Evolutionary conservation across 2,797 vertebrate species (phyloP).

Genomic region (Crypturellus tataupa): DNA sequence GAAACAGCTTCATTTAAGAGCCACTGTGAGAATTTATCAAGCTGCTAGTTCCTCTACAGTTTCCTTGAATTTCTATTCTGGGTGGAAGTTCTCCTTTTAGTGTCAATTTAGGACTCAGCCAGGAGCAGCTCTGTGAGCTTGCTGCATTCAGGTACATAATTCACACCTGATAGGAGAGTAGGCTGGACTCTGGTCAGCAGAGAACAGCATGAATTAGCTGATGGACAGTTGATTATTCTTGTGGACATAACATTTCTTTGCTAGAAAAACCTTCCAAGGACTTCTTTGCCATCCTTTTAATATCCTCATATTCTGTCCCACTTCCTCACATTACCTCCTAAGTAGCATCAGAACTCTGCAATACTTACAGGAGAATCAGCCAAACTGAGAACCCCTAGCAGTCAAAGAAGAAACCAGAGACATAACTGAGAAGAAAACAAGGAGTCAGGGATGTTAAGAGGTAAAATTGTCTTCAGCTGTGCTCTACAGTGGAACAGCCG

Average conservation of each 20-base stretch:
- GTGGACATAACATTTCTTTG: not conserved
- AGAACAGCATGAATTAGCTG: not conserved
- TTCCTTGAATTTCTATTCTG: slow-evolving; percentile 1
- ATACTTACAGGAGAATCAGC: not conserved
- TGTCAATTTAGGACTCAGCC: slow-evolving; percentile 49
- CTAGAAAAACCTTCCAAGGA: not conserved
- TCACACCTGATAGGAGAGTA: not conserved
- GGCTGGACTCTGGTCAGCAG: not conserved
- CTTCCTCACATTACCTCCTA: not conserved
- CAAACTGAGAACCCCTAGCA: not conserved
- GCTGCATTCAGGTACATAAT: slow-evolving; percentile 14
- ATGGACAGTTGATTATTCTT: not conserved
- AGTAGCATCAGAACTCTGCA: not conserved
- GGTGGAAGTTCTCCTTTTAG: slow-evolving; percentile 17
- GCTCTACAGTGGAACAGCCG: not conserved
- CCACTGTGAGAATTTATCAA: slow-evolving; percentile 35
- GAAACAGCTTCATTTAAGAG: slow-evolving; percentile 18
- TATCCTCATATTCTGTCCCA: not conserved
- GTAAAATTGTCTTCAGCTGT: not conserved
- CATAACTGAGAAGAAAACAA: not conserved
- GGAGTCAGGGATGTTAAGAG: not conserved
- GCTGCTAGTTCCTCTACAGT: slow-evolving; percentile 16
- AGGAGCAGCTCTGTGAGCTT: not conserved
- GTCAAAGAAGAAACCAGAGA: not conserved
- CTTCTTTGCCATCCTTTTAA: not conserved